These are phyloP conservation scores for Chunga burmeisteri DNA, from an alignment of 2,113 vertebrate species.

Conservation along the genomic window DNA sequence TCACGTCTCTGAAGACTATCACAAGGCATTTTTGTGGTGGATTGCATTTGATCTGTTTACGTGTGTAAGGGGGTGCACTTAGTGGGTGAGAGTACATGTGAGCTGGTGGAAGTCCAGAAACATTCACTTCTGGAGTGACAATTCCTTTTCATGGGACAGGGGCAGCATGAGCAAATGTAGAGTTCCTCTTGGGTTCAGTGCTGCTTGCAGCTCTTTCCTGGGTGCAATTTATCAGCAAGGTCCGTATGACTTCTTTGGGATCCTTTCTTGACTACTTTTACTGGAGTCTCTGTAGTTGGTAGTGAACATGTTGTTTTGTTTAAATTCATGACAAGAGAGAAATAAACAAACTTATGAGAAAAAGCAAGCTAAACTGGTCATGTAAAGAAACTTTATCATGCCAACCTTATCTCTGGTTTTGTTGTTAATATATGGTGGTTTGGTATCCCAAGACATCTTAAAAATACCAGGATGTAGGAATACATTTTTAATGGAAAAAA, in stretches of 20 bases:
- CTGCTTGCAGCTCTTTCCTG: neutral
- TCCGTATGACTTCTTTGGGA: neutral
- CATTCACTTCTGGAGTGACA: neutral
- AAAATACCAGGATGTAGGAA: neutral
- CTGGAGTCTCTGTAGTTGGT: neutral
- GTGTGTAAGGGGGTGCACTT: neutral
- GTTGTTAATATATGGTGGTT: neutral
- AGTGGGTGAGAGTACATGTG: neutral
- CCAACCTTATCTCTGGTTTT: neutral
- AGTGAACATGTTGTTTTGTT: neutral
- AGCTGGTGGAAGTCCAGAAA: neutral
- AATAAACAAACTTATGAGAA: neutral
- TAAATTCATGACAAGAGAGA: neutral
- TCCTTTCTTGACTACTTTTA: neutral
- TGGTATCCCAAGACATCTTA: neutral
- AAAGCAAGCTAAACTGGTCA: neutral
- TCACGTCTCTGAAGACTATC: slow-evolving; percentile 53
- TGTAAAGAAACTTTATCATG: neutral
- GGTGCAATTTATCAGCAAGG: neutral
- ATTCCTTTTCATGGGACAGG: neutral
- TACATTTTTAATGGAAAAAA: neutral
- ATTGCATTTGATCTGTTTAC: neutral
- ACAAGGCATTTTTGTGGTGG: slow-evolving; percentile 31
- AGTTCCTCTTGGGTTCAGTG: neutral
- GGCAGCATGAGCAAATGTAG: neutral